These are phyloP conservation scores for Patella ulyssiponensis DNA, from an alignment of 2,888 invertebrate genomes.

Conservation along the genomic window DNA sequence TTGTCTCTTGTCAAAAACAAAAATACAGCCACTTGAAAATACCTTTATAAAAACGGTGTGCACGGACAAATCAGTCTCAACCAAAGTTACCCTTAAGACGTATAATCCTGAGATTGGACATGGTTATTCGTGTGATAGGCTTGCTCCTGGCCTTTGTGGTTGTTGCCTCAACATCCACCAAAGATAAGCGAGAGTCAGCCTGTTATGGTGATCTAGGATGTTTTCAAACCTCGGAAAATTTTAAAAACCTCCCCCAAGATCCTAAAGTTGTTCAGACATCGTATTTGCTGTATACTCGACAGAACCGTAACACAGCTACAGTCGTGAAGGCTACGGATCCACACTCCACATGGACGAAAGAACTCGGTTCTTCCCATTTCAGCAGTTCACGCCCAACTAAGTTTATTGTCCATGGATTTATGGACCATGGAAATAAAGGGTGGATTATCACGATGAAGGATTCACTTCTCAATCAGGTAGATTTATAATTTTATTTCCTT, in stretches of 20 bases:
- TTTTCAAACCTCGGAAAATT: constrained; percentile 17
- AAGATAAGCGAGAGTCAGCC: background rate
- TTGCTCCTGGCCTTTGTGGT: background rate
- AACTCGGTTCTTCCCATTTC: constrained; percentile 16
- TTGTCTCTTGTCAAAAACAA: too few relatives aligned
- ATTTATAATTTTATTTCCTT: too few relatives aligned
- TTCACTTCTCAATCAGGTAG: constrained; percentile 46
- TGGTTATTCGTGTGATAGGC: background rate
- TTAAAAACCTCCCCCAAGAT: constrained; percentile 11
- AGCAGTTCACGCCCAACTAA: constrained; percentile 33
- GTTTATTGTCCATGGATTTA: constrained; percentile 46
- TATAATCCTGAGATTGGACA: too few relatives aligned
- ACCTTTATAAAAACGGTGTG: too few relatives aligned
- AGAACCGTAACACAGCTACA: background rate
- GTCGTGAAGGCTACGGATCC: constrained; percentile 17
- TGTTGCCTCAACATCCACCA: background rate
- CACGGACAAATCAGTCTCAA: too few relatives aligned
- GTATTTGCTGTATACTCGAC: constrained; percentile 17
- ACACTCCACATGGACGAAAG: background rate
- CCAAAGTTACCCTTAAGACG: too few relatives aligned
- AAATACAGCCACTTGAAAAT: too few relatives aligned
- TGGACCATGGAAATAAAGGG: constrained; percentile 32
- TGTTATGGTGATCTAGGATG: constrained; percentile 31
- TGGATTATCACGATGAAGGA: constrained; percentile 37
- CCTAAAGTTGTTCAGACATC: constrained; percentile 24